Evolutionary conservation across 2,113 vertebrate genomes (phyloP), one percentile per base, ranked within the genome.

Genomic region (Spilogale gracilis): DNA sequence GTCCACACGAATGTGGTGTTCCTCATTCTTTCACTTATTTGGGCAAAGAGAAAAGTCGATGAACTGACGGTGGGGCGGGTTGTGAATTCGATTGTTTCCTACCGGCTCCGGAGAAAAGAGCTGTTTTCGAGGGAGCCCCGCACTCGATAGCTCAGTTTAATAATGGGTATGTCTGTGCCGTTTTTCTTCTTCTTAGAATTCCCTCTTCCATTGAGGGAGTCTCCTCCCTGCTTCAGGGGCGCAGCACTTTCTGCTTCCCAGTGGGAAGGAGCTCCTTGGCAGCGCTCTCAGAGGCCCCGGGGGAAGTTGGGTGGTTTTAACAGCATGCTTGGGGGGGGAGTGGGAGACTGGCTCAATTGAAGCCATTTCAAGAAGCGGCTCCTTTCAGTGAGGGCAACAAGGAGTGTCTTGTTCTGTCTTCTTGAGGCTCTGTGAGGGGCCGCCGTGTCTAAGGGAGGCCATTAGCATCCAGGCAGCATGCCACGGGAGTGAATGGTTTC

Each of bases 341-440:
- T 6, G 63, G 12, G 63, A 13, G 63, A 84, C 95, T 54, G 87
- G 86, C 89, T 97, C 79, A 61, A 48, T 27, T 10, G 80, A 92
- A 14, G 27, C 82, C 6, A 45, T 97, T 95, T 94, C 32, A 94
- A 60, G 92, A 84, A 93, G 79, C 1, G 1, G 83, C 81, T 43
- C 93, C 94, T 96, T 92, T 17, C 27, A 95, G n/a, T 18, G 30
- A 0, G 4, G 65, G 89, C 97, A 97, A 98, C 97, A 98, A 98
- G 78, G 96, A 96, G 27, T 0, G 89, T 94, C 96, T 98, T 99
- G 98, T 98, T 98, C 94, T 95, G 45, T 54, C 0, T 82, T 91
- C 92, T 58, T 78, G 93, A 63, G 89, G 90, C 94, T 50, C 91
- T 84, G 88, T 1, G 9, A 97, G 95, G 80, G 96, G 89, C 93